Evolutionary conservation across 2,113 vertebrate species (phyloP).

Genomic region (Oryzias javanicus): DNA sequence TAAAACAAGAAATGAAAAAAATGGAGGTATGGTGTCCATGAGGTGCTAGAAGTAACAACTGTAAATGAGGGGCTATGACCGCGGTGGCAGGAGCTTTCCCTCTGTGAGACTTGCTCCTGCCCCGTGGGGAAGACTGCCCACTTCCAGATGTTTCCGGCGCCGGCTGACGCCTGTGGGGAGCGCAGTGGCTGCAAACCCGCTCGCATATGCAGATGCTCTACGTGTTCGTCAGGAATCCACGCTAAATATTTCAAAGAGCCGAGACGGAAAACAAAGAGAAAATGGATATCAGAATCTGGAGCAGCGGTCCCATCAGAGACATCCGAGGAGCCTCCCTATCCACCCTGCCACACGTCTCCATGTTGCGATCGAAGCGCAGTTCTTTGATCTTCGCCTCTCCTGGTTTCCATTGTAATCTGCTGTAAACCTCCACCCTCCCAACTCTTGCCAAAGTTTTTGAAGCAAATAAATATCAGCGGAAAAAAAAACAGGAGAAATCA

Average conservation of each 20-base stretch:
- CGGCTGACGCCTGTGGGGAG: slow-evolving; percentile 36
- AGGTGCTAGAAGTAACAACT: slow-evolving; percentile 15
- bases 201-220: slow-evolving; percentile 16
- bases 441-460: slow-evolving; percentile 19
- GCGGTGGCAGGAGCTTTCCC: slow-evolving; percentile 23
- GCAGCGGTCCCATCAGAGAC: slow-evolving; percentile 66
- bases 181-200: slow-evolving; percentile 22
- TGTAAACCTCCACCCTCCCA: slow-evolving; percentile 38
- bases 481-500: slow-evolving; percentile 56
- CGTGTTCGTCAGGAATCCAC: slow-evolving; percentile 52
- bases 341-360: slow-evolving; percentile 35
- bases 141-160: slow-evolving; percentile 57
- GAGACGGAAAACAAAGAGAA: slow-evolving; percentile 66
- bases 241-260: slow-evolving; percentile 73
- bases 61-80: slow-evolving; percentile 9
- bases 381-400: slow-evolving; percentile 70
- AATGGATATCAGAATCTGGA: slow-evolving; percentile 72
- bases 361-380: slow-evolving; percentile 71
- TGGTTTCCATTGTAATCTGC: slow-evolving; percentile 61
- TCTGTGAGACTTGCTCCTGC: slow-evolving; percentile 33
- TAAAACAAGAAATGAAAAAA: slow-evolving; percentile 31
- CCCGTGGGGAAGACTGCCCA: slow-evolving; percentile 50
- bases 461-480: slow-evolving; percentile 31
- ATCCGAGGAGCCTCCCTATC: slow-evolving; percentile 47
- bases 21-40: slow-evolving; percentile 11